Base-by-base conservation (phyloP, 2,797 vertebrate species). In the Chanos chanos region DNA sequence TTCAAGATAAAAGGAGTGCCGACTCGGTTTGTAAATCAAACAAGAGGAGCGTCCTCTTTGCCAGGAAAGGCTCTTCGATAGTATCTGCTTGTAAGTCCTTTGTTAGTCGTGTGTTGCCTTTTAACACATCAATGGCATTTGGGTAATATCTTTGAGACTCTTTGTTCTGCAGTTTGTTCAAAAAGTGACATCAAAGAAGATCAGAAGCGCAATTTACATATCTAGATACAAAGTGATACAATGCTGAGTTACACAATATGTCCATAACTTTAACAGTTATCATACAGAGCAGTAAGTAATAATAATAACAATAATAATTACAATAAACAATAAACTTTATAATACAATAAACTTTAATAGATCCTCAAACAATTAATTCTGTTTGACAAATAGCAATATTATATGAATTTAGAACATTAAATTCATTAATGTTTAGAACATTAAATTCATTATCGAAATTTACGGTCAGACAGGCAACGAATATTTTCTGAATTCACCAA, bases 151-250 rank as follows among this genome's bases (percentile, higher is more conserved):
- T 91, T 88, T 89, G 89, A 86, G 80, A 81, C 80, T 74, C 87
- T 89, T 89, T 90, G 87, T 85, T 80, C 84, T 83, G 78, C 87
- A 89, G 81, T 87, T 86, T 81, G 83, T 86, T 86, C 83, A 81
- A 84, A 87, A 83, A 70, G 73, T 87, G 81, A 88, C 86, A 86
- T 92, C 88, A 92, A 89, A 92, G 57, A 74, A 87, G 85, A 93
- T 89, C 87, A 89, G 72, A 81, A 66, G 43, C 73, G n/a, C 48
- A 45, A 84, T 89, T 86, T 85, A 78, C 81, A 71, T 86, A 79
- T 82, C 62, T 66, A 61, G 43, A 47, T 68, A 70, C 60, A 61
- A 72, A 74, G 48, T 66, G 43, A 54, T 41, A 53, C 45, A 58
- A 83, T 79, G 77, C 77, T 68, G 56, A 76, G 82, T 79, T 69